Conservation (phyloP, 2,113 vertebrate species). For the Peucedramus taeniatus region DNA sequence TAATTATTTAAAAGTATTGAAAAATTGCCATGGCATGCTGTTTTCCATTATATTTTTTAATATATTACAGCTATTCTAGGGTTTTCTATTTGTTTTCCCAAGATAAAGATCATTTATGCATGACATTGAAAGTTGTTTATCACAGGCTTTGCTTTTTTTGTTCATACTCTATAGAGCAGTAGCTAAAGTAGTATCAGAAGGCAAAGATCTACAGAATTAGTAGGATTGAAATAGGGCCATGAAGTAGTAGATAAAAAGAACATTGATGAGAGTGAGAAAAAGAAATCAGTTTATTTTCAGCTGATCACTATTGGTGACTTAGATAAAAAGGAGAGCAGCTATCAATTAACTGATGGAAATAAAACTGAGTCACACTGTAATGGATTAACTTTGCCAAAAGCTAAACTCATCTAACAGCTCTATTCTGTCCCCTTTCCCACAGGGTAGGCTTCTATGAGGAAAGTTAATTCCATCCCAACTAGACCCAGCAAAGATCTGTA, state of each 20-base stretch:
- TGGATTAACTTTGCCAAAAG: neutral
- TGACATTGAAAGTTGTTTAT: neutral
- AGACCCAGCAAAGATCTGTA: neutral
- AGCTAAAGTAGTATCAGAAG: neutral
- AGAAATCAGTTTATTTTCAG: neutral
- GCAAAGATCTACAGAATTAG: neutral
- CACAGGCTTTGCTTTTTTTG: neutral
- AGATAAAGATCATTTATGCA: neutral
- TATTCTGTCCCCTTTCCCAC: neutral
- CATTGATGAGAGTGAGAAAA: neutral
- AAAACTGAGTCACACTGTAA: neutral
- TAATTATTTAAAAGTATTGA: neutral
- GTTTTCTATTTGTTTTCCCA: neutral
- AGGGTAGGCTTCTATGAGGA: neutral
- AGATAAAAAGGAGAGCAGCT: neutral
- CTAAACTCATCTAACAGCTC: neutral
- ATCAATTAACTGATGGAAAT: neutral
- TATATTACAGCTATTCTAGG: neutral
- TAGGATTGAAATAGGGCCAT: neutral
- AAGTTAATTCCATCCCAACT: neutral
- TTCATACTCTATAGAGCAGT: neutral
- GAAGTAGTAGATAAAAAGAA: neutral
- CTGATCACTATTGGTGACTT: neutral
- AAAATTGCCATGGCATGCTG: neutral
- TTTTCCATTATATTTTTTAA: neutral